Conservation (phyloP, 2,113 vertebrate genomes). For the Cynoglossus semilaevis region DNA sequence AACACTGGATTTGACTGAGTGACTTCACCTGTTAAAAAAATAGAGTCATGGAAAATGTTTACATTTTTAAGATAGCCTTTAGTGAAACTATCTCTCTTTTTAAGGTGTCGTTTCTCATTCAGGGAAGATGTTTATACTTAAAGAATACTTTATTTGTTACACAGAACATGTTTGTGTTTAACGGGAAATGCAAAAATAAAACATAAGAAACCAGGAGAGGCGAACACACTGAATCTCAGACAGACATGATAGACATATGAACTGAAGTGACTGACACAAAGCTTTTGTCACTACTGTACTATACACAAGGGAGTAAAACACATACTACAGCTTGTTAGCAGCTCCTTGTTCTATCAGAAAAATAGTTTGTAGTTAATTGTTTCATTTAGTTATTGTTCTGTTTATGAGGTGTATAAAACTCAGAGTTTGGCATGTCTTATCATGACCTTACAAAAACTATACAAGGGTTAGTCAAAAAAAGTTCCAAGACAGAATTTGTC, state of each 20-base stretch:
- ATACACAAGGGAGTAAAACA: slow-evolving; percentile 40
- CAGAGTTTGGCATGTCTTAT: slow-evolving; percentile 39
- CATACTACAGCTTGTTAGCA: slow-evolving; percentile 11
- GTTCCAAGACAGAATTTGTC: too few relatives aligned
- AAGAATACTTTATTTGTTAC: slow-evolving; percentile 58
- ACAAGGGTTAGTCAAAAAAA: too few relatives aligned
- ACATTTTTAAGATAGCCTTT: too few relatives aligned
- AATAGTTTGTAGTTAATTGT: slow-evolving; percentile 28
- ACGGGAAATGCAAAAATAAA: slow-evolving; percentile 55
- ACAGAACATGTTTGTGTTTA: slow-evolving; percentile 51
- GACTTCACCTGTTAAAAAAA: too few relatives aligned
- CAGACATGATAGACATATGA: slow-evolving; percentile 8
- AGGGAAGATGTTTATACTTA: slow-evolving; percentile 22
- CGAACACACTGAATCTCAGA: slow-evolving; percentile 35
- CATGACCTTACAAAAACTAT: too few relatives aligned
- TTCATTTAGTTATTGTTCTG: slow-evolving; percentile 27
- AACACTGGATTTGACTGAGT: too few relatives aligned
- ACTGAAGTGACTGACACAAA: slow-evolving; percentile 10
- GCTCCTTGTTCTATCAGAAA: slow-evolving; percentile 34
- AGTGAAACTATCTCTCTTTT: too few relatives aligned
- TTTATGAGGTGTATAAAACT: slow-evolving; percentile 44
- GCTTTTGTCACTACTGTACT: slow-evolving; percentile 8
- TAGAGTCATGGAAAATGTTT: too few relatives aligned
- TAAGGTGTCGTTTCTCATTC: not conserved
- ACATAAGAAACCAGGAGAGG: slow-evolving; percentile 26